phyloP scores from a whole-genome alignment of 2,888 invertebrate genomes.

The Aproaerema taeniolella region DNA sequence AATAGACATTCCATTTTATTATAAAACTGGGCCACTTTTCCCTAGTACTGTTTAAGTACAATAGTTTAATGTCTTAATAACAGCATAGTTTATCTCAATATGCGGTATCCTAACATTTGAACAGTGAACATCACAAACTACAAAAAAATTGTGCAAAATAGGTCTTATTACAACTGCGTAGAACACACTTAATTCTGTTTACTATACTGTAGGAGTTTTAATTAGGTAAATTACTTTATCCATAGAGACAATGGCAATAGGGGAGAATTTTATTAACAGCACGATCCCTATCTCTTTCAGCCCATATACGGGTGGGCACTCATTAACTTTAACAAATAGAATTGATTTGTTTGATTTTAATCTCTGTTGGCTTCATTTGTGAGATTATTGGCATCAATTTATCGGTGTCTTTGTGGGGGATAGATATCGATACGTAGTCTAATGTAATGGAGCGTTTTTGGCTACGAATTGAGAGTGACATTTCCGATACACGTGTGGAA shows the following conservation, averaged over 20 bases:
- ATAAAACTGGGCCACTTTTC: conserved; percentile 1
- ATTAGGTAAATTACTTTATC: conserved; percentile 77
- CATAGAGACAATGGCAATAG: conserved; percentile 63
- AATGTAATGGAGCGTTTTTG: no score
- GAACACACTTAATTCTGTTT: no score
- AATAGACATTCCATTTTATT: conserved; percentile 1
- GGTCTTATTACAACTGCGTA: no score
- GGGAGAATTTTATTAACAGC: conserved; percentile 61
- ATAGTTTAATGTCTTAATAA: conserved; percentile 53
- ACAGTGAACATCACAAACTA: conserved; percentile 25
- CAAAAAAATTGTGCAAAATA: no score
- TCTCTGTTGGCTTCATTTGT: conserved; percentile 25
- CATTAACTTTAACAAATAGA: conserved; percentile 64
- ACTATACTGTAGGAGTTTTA: conserved; percentile 56
- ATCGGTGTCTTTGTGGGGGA: background rate
- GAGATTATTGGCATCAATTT: conserved; percentile 21
- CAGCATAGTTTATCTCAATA: conserved; percentile 53
- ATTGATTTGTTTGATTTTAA: conserved; percentile 72
- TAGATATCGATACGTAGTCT: background rate
- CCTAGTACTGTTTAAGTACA: conserved; percentile 19
- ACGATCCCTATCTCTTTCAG: conserved; percentile 47
- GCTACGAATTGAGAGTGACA: no score
- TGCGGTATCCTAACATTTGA: no score
- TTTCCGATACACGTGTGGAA: no score
- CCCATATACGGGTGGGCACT: conserved; percentile 60